phyloP scores from a whole-genome alignment of 2,888 invertebrate genomes.

The Nezara viridula region DNA sequence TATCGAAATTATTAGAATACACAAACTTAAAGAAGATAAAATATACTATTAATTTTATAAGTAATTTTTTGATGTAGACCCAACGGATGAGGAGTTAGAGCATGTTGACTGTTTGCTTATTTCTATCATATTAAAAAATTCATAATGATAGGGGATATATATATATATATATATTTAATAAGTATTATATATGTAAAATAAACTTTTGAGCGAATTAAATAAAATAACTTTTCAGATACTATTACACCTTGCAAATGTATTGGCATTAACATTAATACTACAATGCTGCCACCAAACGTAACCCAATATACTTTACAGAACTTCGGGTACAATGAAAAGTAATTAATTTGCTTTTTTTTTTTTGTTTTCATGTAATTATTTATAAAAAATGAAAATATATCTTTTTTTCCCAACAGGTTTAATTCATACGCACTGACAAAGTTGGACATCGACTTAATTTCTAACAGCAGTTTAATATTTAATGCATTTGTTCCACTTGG shows the following conservation, averaged over 20 bases:
- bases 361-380: background rate
- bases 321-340: slow-evolving; percentile 50
- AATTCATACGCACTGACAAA: slow-evolving; percentile 31
- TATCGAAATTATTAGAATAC: no score
- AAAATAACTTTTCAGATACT: slow-evolving; percentile 24
- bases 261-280: slow-evolving; percentile 47
- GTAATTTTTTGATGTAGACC: no score
- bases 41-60: no score
- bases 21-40: no score
- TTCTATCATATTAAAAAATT: no score
- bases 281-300: background rate
- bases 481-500: slow-evolving; percentile 53
- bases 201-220: background rate
- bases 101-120: no score
- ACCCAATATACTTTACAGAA: slow-evolving; percentile 47
- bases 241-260: slow-evolving; percentile 53
- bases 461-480: slow-evolving; percentile 35
- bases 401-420: background rate
- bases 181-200: background rate
- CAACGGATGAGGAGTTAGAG: no score
- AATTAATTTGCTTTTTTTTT: background rate
- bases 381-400: background rate
- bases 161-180: no score
- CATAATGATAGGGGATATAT: no score
- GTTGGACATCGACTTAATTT: slow-evolving; percentile 38